Percentiles rank a stretch among this genome's conserved stretches.
These are phyloP conservation scores for Cephonodes hylas DNA, from an alignment of 2,888 invertebrate genomes.

Conservation along the genomic window DNA sequence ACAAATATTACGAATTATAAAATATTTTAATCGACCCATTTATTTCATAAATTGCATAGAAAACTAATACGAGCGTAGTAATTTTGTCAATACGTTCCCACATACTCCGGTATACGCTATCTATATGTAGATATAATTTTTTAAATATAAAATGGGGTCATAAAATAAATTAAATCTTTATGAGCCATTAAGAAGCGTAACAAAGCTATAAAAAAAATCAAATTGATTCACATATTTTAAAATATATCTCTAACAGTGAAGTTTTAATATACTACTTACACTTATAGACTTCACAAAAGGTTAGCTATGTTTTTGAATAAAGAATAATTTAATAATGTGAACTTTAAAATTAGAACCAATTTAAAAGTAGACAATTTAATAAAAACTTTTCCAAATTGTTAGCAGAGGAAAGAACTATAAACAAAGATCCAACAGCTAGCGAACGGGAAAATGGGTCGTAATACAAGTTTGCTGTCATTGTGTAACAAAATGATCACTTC, in stretches of 20 bases:
- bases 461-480: neutral
- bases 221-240: too few species aligned
- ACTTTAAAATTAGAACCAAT: neutral
- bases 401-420: neutral
- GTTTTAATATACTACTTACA: too few species aligned
- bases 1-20: constrained; percentile 24
- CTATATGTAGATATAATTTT: neutral
- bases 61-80: constrained; percentile 30
- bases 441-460: neutral
- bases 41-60: constrained; percentile 26
- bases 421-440: constrained; percentile 16
- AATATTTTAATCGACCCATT: constrained; percentile 32
- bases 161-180: too few species aligned
- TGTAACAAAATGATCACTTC: neutral
- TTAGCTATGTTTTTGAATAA: neutral
- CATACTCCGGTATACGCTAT: constrained; percentile 14
- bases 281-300: too few species aligned
- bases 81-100: constrained; percentile 31
- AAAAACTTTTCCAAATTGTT: neutral
- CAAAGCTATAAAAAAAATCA: too few species aligned
- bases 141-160: neutral
- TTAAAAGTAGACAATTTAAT: neutral
- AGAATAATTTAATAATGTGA: neutral
- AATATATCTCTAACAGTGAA: too few species aligned
- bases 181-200: too few species aligned